These are phyloP conservation scores for Sinotaia quadrata DNA, from an alignment of 2,888 invertebrate genomes.

Conservation along the genomic window DNA sequence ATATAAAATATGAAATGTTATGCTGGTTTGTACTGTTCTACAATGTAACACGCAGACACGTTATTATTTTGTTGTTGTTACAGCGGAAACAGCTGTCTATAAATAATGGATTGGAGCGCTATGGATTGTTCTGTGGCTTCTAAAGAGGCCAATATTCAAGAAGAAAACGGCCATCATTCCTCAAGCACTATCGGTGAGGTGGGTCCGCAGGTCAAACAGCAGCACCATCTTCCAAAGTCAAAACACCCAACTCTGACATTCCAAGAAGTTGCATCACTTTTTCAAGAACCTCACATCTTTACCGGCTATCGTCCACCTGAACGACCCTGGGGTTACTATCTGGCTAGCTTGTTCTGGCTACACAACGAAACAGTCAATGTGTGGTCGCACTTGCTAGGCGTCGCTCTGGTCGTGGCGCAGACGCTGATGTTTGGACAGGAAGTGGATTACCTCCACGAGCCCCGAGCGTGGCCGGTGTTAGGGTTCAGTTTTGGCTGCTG, in stretches of 20 bases:
- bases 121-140: no score
- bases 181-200: no score
- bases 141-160: no score
- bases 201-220: no score
- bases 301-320: slow-evolving; percentile 49
- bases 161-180: no score
- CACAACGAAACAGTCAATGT: slow-evolving; percentile 63
- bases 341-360: slow-evolving; percentile 49
- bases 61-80: no score
- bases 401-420: slow-evolving; percentile 40
- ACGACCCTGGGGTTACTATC: slow-evolving; percentile 50
- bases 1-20: no score
- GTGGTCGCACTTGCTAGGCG: slow-evolving; percentile 57
- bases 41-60: no score
- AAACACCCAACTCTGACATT: slow-evolving; percentile 24
- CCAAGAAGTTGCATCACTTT: slow-evolving; percentile 41
- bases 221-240: not conserved
- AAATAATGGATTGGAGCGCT: no score
- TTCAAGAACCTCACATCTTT: slow-evolving; percentile 52
- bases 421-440: not conserved
- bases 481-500: slow-evolving; percentile 45
- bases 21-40: no score
- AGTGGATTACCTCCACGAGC: slow-evolving; percentile 30
- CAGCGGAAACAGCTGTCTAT: no score
- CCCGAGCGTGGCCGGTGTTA: slow-evolving; percentile 35